These are phyloP conservation scores for Cryptus viduatorius DNA, from an alignment of 2,888 invertebrate species.

Conservation along the genomic window DNA sequence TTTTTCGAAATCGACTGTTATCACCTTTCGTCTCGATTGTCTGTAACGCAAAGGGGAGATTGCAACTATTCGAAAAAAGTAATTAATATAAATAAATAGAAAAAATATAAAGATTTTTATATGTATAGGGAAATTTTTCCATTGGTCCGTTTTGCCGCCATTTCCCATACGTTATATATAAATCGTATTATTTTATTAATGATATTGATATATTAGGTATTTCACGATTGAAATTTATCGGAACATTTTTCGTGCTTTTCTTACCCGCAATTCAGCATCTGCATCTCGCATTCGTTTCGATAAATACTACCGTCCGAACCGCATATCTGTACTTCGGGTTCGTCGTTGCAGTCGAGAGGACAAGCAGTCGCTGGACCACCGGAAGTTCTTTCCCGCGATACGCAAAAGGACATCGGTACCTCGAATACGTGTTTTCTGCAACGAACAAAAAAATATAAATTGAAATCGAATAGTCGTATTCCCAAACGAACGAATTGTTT, in stretches of 20 bases:
- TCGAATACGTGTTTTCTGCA: constrained; percentile 95
- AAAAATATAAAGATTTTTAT: constrained; percentile 1
- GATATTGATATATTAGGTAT: too few relatives aligned
- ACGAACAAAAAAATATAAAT: constrained; percentile 64
- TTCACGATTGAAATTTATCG: too few relatives aligned
- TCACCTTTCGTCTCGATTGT: constrained; percentile 87
- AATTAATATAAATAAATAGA: neutral
- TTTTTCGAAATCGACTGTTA: constrained; percentile 92
- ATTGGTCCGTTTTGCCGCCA: too few relatives aligned
- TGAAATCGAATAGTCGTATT: neutral
- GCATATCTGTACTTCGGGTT: constrained; percentile 91
- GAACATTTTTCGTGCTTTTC: constrained; percentile 72
- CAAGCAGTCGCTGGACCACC: constrained; percentile 88
- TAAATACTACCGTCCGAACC: constrained; percentile 96
- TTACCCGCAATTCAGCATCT: constrained; percentile 95
- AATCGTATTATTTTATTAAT: too few relatives aligned
- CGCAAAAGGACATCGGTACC: constrained; percentile 95
- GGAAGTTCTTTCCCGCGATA: constrained; percentile 91
- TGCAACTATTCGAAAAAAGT: neutral
- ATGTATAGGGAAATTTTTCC: neutral
- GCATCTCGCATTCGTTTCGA: constrained; percentile 94
- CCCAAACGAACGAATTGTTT: constrained; percentile 22
- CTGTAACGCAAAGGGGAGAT: constrained; percentile 66
- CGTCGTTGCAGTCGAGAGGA: constrained; percentile 91
- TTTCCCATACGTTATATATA: too few relatives aligned